A percentile compares a stretch with the other conserved stretches of the same genome.
These are phyloP conservation scores for Aphelocoma coerulescens DNA, from an alignment of 2,113 vertebrate genomes.

Conservation along the genomic window DNA sequence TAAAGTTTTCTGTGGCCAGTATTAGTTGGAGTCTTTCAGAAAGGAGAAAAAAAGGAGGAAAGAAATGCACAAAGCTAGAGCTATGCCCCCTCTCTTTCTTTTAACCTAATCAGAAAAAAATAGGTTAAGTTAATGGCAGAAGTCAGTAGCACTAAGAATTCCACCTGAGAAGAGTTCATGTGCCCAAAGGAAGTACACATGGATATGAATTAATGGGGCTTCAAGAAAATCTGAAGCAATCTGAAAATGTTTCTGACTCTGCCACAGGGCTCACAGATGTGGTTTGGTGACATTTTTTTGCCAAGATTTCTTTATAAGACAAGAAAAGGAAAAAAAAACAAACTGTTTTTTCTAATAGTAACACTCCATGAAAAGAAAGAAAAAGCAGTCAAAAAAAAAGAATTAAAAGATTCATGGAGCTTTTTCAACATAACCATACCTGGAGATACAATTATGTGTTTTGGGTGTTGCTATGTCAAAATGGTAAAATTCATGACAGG, in stretches of 20 bases:
- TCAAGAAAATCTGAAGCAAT: not conserved
- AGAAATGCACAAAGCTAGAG: not conserved
- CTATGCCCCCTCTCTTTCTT: not conserved
- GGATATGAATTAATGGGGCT: not conserved
- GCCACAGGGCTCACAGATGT: not conserved
- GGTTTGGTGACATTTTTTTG: not conserved
- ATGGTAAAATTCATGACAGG: not conserved
- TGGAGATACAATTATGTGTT: not conserved
- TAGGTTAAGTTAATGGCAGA: not conserved
- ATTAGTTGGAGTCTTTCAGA: not conserved
- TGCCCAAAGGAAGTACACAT: not conserved
- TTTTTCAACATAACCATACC: not conserved
- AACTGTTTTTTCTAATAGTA: not conserved
- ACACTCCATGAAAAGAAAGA: not conserved
- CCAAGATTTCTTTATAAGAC: not conserved
- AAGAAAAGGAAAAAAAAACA: not conserved
- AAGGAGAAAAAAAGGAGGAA: not conserved
- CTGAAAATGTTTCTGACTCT: not conserved
- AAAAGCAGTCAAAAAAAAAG: not conserved
- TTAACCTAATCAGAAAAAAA: not conserved
- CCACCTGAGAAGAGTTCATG: not conserved
- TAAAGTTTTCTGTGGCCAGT: not conserved
- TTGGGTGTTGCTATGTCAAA: not conserved
- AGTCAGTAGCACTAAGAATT: not conserved
- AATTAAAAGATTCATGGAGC: not conserved